These are phyloP conservation scores for Hydrotaea cyrtoneurina DNA, from an alignment of 2,888 invertebrate species.

Conservation along the genomic window DNA sequence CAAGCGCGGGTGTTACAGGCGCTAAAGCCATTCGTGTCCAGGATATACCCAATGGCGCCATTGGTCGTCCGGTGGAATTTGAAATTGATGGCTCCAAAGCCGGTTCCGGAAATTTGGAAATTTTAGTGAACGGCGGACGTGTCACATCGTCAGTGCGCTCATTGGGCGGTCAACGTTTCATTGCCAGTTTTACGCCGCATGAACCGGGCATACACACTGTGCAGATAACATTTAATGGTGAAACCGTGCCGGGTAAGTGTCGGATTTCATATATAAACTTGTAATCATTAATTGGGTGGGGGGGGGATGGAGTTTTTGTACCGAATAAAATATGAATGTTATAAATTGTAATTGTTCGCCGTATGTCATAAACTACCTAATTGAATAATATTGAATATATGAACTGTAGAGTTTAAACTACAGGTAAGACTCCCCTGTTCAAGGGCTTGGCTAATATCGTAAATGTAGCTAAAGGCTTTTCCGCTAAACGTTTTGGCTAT, in stretches of 20 bases:
- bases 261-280: background rate
- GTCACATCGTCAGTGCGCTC: conserved; percentile 96
- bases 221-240: conserved; percentile 96
- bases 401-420: too few relatives aligned
- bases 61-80: conserved; percentile 96
- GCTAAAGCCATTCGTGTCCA: conserved; percentile 93
- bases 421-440: too few relatives aligned
- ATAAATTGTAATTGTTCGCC: too few relatives aligned
- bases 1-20: conserved; percentile 84
- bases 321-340: too few relatives aligned
- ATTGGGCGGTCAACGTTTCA: conserved; percentile 92
- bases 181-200: conserved; percentile 96
- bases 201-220: conserved; percentile 92
- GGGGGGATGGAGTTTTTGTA: too few relatives aligned
- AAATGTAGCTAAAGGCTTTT: too few relatives aligned
- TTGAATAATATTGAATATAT: too few relatives aligned
- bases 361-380: too few relatives aligned
- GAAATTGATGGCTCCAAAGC: conserved; percentile 97
- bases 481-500: too few relatives aligned
- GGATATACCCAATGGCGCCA: conserved; percentile 91
- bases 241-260: conserved; percentile 91
- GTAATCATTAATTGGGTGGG: too few relatives aligned
- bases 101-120: conserved; percentile 97
- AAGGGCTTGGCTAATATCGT: too few relatives aligned
- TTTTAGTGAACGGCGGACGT: conserved; percentile 96